phyloP scores from a whole-genome alignment of 2,113 vertebrate species.

The Muntiacus muntjak region DNA sequence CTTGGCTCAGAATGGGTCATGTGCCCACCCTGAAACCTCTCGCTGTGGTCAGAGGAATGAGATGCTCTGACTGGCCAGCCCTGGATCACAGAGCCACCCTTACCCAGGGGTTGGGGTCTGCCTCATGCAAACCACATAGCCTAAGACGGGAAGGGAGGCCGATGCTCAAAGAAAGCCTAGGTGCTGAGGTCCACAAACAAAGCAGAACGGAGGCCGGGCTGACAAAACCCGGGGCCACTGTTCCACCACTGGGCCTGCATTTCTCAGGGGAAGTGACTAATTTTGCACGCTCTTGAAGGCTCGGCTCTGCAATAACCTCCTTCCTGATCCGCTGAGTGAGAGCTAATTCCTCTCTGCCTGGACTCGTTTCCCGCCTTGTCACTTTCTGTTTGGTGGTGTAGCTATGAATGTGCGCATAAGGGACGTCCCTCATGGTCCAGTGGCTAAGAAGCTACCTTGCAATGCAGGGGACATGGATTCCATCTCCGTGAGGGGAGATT shows the following conservation, averaged over 20 bases:
- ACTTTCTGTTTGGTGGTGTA: neutral
- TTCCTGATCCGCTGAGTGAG: neutral
- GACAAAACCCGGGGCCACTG: neutral
- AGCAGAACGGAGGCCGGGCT: fast-evolving
- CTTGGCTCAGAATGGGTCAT: neutral
- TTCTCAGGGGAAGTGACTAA: fast-evolving
- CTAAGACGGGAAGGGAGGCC: neutral
- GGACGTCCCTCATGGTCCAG: neutral
- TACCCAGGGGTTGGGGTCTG: neutral
- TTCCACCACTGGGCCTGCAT: neutral
- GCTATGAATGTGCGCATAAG: neutral
- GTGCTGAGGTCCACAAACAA: neutral
- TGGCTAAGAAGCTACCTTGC: neutral
- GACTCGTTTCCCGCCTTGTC: neutral
- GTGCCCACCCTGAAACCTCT: neutral
- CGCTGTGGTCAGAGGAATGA: neutral
- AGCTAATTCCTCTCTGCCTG: neutral
- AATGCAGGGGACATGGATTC: neutral
- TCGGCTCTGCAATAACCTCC: neutral
- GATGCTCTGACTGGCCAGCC: neutral
- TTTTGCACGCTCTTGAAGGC: neutral
- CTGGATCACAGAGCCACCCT: neutral
- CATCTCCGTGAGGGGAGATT: neutral
- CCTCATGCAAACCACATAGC: neutral
- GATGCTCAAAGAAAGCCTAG: neutral